These are phyloP conservation scores for Acronicta leporina DNA, from an alignment of 2,888 invertebrate genomes.

Conservation along the genomic window DNA sequence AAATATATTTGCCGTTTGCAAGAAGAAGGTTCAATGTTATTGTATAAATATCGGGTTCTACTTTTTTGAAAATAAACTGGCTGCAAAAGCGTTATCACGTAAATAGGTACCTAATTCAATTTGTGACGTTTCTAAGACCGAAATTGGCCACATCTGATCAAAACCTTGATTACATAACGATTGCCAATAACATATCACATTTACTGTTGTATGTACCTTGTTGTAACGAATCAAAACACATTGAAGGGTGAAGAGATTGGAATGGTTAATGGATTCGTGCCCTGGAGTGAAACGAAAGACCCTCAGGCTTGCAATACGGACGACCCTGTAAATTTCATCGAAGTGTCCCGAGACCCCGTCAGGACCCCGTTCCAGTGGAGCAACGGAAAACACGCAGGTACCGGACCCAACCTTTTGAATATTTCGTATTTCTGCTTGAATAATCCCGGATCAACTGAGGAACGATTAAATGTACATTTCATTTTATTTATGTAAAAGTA, in stretches of 20 bases:
- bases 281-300: constrained; percentile 89
- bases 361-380: constrained; percentile 96
- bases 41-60: no score
- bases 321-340: constrained; percentile 88
- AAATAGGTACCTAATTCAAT: no score
- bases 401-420: constrained; percentile 58
- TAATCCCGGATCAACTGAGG: constrained; percentile 32
- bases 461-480: constrained; percentile 16
- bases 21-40: no score
- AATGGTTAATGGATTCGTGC: constrained; percentile 90
- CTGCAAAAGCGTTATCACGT: no score
- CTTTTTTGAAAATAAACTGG: no score
- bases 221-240: constrained; percentile 30
- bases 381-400: constrained; percentile 88
- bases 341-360: constrained; percentile 91
- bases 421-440: constrained; percentile 57
- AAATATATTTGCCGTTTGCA: no score
- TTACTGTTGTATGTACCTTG: constrained; percentile 2
- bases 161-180: no score
- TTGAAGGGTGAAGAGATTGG: constrained; percentile 93
- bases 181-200: no score
- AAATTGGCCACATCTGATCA: no score
- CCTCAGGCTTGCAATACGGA: constrained; percentile 88
- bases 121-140: no score
- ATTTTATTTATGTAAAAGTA: constrained; percentile 18